Conservation (phyloP, 2,113 vertebrate genomes). For the Argyrosomus japonicus region DNA sequence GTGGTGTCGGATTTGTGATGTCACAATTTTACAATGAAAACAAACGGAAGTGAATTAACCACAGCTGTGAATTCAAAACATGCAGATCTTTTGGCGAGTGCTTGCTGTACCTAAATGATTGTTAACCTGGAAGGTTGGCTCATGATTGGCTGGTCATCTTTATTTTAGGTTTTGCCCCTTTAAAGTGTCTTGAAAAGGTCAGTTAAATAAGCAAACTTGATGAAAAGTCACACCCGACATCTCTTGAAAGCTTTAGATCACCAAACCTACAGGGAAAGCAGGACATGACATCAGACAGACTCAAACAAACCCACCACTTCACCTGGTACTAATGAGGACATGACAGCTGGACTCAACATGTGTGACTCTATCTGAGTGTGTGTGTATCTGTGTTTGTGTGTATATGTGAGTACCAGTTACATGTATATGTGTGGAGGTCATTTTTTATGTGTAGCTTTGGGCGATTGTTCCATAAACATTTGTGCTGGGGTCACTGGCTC, state of each 20-base stretch:
- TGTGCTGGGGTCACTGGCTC: conserved; percentile 43
- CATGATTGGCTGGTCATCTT: neutral
- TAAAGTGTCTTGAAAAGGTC: conserved; percentile 1
- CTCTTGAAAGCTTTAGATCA: conserved; percentile 58
- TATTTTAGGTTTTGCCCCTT: neutral
- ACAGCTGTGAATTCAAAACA: conserved; percentile 31
- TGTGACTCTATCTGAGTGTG: conserved; percentile 7
- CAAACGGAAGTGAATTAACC: conserved; percentile 8
- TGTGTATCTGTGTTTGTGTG: conserved; percentile 10
- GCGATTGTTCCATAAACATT: conserved; percentile 52
- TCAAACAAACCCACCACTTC: conserved; percentile 41
- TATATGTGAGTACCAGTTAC: neutral
- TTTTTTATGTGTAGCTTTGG: conserved; percentile 32
- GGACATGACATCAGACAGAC: conserved; percentile 51
- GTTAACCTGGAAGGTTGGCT: neutral
- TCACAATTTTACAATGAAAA: conserved; percentile 12
- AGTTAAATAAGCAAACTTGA: neutral
- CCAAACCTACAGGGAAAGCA: conserved; percentile 25
- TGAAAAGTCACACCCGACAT: conserved; percentile 16
- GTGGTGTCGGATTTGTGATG: conserved; percentile 22
- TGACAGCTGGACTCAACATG: conserved; percentile 63
- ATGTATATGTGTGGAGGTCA: conserved; percentile 9
- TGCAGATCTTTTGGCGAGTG: neutral
- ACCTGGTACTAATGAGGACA: conserved; percentile 48
- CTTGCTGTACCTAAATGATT: neutral